Base-by-base conservation (phyloP, 2,888 invertebrate genomes). In the Melanotus villosus region DNA sequence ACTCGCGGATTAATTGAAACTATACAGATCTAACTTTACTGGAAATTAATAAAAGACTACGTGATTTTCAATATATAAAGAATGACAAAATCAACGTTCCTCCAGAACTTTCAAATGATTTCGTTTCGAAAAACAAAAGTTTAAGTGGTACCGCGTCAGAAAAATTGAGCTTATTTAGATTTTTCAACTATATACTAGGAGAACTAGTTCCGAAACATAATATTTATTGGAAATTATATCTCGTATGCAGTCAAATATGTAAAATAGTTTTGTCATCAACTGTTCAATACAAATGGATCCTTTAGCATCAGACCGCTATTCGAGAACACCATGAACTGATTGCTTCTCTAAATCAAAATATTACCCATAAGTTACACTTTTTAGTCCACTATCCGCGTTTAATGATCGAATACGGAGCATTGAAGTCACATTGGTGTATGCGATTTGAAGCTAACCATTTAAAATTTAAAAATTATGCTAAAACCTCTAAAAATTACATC, bases 181-280 rank as follows among this genome's bases (percentile, higher is more conserved):
- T 34, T 34, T 34, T 34, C 2, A 10, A 10, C 10, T 34, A 34
- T n/a, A 34, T 34, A n/a, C 2, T 34, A 10, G 34, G 34, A 2
- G 34, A 34, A 6, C 9, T 34, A 2, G 34, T 34, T 6, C 34
- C 34, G 10, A 6, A n/a, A 34, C 5, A 34, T 34, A 34, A 34
- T 34, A 34, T 34, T 34, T 34, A 34, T 34, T 34, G 34, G 34
- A 34, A 34, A 34, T 34, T 34, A 34, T 34, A 34, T 34, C n/a
- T 34, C 2, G 10, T 10, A 10, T 34, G 34, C 10, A n/a, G 10
- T 10, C 34, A 34, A 34, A 34, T 34, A 34, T 34, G 34, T n/a
- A 34, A 34, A 34, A 34, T 34, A 6, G 34, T 34, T 34, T 34
- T 34, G n/a, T 34, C 34, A 10, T n/a, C 34, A 2, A n/a, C n/a